phyloP scores from a whole-genome alignment of 1,140 invertebrate species.

The Episyrphus balteatus region DNA sequence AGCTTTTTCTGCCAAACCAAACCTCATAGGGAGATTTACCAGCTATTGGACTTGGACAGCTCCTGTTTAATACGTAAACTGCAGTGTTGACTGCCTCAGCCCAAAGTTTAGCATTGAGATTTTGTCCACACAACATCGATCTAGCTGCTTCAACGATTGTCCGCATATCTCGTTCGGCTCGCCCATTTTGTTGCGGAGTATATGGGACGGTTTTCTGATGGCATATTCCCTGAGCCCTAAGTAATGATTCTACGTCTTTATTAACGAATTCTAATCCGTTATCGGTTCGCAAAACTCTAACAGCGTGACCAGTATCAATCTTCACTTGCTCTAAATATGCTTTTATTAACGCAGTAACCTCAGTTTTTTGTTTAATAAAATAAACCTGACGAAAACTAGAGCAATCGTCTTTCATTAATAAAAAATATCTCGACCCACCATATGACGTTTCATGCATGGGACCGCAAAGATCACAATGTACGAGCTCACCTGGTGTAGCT shows the following conservation, averaged over 20 bases:
- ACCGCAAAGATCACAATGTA: slow-evolving; percentile 34
- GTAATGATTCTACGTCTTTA: too few relatives aligned
- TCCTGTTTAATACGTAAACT: slow-evolving; percentile 22
- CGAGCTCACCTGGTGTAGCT: slow-evolving; percentile 10
- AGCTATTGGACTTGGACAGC: slow-evolving; percentile 10
- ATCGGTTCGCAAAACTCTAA: neutral
- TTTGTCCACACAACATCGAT: slow-evolving; percentile 14
- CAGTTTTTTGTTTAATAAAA: too few relatives aligned
- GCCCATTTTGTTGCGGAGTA: too few relatives aligned
- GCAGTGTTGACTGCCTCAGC: slow-evolving; percentile 6
- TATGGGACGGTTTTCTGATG: too few relatives aligned
- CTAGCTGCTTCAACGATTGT: slow-evolving; percentile 33
- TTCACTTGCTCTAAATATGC: too few relatives aligned
- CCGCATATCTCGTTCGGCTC: slow-evolving; percentile 24
- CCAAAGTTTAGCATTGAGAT: too few relatives aligned
- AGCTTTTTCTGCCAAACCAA: too few relatives aligned
- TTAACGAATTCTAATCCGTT: slow-evolving; percentile 1
- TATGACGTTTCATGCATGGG: slow-evolving; percentile 24
- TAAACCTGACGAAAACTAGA: too few relatives aligned
- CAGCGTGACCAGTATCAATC: neutral
- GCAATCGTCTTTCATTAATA: slow-evolving; percentile 28
- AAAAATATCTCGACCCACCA: slow-evolving; percentile 24
- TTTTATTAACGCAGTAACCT: too few relatives aligned
- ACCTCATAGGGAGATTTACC: slow-evolving; percentile 17
- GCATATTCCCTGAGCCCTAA: too few relatives aligned